Conservation (phyloP, 2,113 vertebrate species). For the Lethenteron camtschaticum region DNA sequence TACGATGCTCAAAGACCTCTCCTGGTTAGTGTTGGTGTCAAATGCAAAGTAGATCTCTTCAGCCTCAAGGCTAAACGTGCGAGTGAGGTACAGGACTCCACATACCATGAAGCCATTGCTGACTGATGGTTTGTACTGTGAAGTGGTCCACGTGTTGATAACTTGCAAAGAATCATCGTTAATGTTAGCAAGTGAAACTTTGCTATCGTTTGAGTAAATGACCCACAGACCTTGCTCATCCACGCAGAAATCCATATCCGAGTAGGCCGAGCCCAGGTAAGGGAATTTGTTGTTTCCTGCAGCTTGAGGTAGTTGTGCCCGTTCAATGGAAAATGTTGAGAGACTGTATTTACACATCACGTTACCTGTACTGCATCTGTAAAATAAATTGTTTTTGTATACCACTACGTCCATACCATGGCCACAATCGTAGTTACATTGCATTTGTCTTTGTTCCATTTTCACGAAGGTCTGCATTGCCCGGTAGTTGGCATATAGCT, state of each 20-base stretch:
- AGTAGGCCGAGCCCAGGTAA: constrained; percentile 25
- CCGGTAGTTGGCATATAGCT: constrained; percentile 10
- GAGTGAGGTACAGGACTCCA: constrained; percentile 59
- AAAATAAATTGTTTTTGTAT: constrained; percentile 17
- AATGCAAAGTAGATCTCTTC: constrained; percentile 73
- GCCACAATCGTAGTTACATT: constrained; percentile 6
- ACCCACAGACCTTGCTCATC: constrained; percentile 86
- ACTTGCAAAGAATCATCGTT: constrained; percentile 64
- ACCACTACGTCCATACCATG: constrained; percentile 15
- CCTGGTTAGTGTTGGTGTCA: constrained; percentile 34
- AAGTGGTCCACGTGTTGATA: constrained; percentile 56
- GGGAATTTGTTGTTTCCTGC: constrained; percentile 14
- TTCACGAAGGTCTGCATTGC: constrained; percentile 12
- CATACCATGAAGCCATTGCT: constrained; percentile 77
- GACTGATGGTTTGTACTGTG: constrained; percentile 29
- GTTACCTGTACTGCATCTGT: constrained; percentile 15
- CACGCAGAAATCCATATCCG: constrained; percentile 23
- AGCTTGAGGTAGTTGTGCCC: constrained; percentile 6
- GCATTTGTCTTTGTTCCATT: constrained; percentile 8
- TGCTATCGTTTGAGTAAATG: constrained; percentile 72
- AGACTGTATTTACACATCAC: constrained; percentile 15
- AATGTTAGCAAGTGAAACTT: constrained; percentile 69
- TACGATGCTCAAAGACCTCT: constrained; percentile 18
- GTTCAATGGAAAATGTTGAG: constrained; percentile 10
- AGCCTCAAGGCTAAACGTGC: constrained; percentile 18